These are phyloP conservation scores for Peribatodes rhomboidaria DNA, from an alignment of 2,888 invertebrate species.

Conservation along the genomic window DNA sequence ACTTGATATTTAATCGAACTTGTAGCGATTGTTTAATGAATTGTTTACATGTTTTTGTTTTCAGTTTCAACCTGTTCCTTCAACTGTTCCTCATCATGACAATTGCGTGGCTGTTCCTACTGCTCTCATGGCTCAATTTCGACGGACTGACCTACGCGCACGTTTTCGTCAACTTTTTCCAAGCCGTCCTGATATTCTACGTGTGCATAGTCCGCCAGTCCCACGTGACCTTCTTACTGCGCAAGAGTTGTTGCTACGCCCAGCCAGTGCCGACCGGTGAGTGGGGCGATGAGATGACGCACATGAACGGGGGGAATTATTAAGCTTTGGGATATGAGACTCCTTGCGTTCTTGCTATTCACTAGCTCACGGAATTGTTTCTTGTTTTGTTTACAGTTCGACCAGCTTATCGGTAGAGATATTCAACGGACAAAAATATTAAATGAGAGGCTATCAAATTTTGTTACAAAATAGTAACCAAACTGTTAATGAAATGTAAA, in stretches of 20 bases:
- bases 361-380: too few relatives aligned
- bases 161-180: constrained; percentile 91
- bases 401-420: neutral
- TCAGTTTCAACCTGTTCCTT: constrained; percentile 92
- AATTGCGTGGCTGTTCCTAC: constrained; percentile 91
- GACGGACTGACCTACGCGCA: constrained; percentile 91
- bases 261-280: constrained; percentile 91
- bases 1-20: too few relatives aligned
- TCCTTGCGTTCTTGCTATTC: neutral
- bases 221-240: constrained; percentile 92
- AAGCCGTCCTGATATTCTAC: constrained; percentile 91
- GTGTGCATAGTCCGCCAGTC: constrained; percentile 92
- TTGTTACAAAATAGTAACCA: too few relatives aligned
- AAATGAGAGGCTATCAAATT: too few relatives aligned
- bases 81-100: constrained; percentile 92
- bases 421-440: too few relatives aligned
- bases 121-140: constrained; percentile 91
- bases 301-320: constrained; percentile 90
- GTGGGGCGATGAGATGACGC: constrained; percentile 96
- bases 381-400: neutral
- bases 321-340: constrained; percentile 40
- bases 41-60: constrained; percentile 59
- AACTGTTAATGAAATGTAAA: too few relatives aligned
- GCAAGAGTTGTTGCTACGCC: constrained; percentile 93
- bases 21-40: neutral